Percentiles rank a stretch among this genome's conserved stretches.
These are phyloP conservation scores for Ictalurus punctatus DNA, from an alignment of 2,113 vertebrate genomes.

Conservation along the genomic window DNA sequence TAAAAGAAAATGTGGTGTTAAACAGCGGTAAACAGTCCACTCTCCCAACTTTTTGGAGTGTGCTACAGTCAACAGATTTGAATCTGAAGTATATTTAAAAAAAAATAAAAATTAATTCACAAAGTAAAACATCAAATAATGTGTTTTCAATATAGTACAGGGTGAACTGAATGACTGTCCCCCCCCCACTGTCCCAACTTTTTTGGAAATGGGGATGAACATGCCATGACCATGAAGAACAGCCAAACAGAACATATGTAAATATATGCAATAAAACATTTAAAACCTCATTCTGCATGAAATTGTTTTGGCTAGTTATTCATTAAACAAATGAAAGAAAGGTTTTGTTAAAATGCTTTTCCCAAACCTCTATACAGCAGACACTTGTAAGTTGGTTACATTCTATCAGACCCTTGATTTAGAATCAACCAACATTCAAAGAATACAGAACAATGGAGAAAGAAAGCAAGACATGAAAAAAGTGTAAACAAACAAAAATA, in stretches of 20 bases:
- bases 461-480: background rate
- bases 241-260: background rate
- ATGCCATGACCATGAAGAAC: background rate
- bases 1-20: too few relatives aligned
- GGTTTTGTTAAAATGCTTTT: background rate
- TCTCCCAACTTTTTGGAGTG: too few relatives aligned
- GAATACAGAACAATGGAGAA: background rate
- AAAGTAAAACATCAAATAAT: too few relatives aligned
- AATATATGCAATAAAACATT: background rate
- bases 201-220: too few relatives aligned
- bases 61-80: too few relatives aligned
- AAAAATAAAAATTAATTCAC: too few relatives aligned
- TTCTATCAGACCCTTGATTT: background rate
- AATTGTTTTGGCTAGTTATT: background rate
- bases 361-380: background rate
- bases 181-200: too few relatives aligned
- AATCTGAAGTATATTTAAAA: too few relatives aligned
- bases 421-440: background rate
- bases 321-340: background rate
- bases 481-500: too few relatives aligned
- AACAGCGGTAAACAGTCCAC: too few relatives aligned
- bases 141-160: too few relatives aligned
- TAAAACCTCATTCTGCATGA: background rate
- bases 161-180: too few relatives aligned
- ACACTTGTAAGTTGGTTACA: background rate